Percentiles rank a stretch among this genome's conserved stretches.
phyloP scores from a whole-genome alignment of 2,888 invertebrate species.

The Phaonia tiefii region DNA sequence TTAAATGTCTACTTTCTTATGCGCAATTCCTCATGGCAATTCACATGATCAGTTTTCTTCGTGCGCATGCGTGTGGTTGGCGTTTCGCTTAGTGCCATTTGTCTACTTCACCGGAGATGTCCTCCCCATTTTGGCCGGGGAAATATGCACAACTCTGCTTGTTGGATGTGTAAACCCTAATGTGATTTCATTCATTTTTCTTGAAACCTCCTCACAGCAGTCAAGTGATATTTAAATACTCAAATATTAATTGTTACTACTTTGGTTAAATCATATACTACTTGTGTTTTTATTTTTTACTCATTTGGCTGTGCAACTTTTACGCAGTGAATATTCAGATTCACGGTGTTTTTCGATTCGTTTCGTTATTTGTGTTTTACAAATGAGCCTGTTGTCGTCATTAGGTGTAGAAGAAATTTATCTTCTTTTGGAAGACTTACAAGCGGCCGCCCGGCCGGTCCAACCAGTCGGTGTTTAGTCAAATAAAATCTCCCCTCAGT shows the following conservation, averaged over 20 bases:
- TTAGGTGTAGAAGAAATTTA: conserved; percentile 67
- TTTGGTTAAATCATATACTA: conserved; percentile 59
- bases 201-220: conserved; percentile 60
- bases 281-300: conserved; percentile 27
- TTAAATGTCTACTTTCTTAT: conserved; percentile 1
- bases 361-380: no score
- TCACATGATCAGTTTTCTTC: conserved; percentile 26
- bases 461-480: conserved; percentile 3
- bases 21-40: conserved; percentile 50
- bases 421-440: conserved; percentile 39
- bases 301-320: background rate
- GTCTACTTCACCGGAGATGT: conserved; percentile 68
- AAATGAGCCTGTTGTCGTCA: conserved; percentile 68
- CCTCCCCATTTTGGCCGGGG: conserved; percentile 43
- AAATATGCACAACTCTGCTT: background rate
- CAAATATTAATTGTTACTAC: conserved; percentile 75
- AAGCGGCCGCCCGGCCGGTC: background rate
- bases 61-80: conserved; percentile 35
- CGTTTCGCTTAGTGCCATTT: conserved; percentile 72
- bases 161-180: no score
- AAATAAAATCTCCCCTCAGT: conserved; percentile 7
- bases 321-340: background rate
- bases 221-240: conserved; percentile 78
- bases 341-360: background rate
- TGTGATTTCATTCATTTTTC: conserved; percentile 30